Conservation (phyloP, 2,797 vertebrate species). For the Macropus fuliginosus region DNA sequence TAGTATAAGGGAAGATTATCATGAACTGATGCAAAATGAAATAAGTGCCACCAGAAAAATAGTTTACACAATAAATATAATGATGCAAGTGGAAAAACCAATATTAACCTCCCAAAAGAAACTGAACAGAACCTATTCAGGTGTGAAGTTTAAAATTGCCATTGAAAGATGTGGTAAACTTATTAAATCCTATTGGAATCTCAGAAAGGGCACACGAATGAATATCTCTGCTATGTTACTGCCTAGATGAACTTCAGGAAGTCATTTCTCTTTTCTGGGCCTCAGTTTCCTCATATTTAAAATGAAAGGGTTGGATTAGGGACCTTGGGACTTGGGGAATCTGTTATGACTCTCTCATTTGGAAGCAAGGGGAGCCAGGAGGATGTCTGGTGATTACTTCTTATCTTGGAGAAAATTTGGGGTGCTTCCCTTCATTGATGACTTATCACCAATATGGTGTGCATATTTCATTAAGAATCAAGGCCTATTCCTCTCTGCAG, state of each 20-base stretch:
- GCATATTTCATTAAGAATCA: constrained; percentile 82
- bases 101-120: not conserved
- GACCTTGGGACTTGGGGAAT: not conserved
- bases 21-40: not conserved
- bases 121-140: not conserved
- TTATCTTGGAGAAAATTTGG: constrained; percentile 60
- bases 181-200: not conserved
- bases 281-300: not conserved
- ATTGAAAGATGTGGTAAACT: not conserved
- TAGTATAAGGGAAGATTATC: not conserved
- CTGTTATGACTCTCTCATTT: not conserved
- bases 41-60: not conserved
- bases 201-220: not conserved
- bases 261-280: not conserved
- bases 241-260: not conserved
- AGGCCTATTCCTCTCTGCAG: constrained; percentile 74
- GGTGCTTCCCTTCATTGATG: constrained; percentile 57
- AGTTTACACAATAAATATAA: not conserved
- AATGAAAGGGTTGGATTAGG: not conserved
- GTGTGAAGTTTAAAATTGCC: not conserved
- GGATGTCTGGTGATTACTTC: constrained; percentile 31
- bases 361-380: not conserved
- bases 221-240: not conserved
- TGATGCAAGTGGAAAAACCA: not conserved
- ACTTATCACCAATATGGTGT: constrained; percentile 41